Base-by-base conservation (phyloP, 2,888 invertebrate species). In the Theretra japonica region DNA sequence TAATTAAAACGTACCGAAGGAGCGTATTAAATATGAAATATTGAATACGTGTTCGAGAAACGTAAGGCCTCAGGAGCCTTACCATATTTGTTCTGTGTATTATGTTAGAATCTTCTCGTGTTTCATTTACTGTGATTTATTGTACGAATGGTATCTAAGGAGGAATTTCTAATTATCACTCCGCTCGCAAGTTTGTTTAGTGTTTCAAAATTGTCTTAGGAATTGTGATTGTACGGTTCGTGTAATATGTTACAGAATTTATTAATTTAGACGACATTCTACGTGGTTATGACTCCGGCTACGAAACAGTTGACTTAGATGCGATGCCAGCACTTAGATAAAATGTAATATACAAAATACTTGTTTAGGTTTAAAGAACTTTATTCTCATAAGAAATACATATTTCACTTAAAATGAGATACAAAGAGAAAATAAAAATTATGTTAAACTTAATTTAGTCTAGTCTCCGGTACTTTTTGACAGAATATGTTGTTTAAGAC, bases 51-150 rank as follows among this genome's bases (percentile, higher is more conserved):
- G 23, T 65, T 65, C 48, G 30, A 19, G 60, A n/a, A 62, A 62
- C 15, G 41, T 4, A 65, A 65, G 15, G 48, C 23, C 65, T 19
- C 15, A 15, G 48, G 48, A 65, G 48, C 17, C 65, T 48, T 65
- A 48, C 17, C 65, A 48, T 65, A 65, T 65, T 48, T 65, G 65
- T 65, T 41, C 33, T 41, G 41, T 4, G 41, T 65, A 41, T 65
- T 65, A 65, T 65, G 17, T 33, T 62, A 21, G 59, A 28, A 21
- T 41, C 21, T 65, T 65, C 65, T 25, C 48, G 48, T 17, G 65
- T 65, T 65, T 65, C 41, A 65, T 65, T 65, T 41, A 48, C 48
- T 23, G 5, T 48, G 65, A 65, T 65, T 65, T 65, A 65, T 65
- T 48, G 41, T 62, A 23, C 2, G 62, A 48, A 65, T 48, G 65